phyloP scores from a whole-genome alignment of 2,113 vertebrate genomes.

The Epinephelus moara region DNA sequence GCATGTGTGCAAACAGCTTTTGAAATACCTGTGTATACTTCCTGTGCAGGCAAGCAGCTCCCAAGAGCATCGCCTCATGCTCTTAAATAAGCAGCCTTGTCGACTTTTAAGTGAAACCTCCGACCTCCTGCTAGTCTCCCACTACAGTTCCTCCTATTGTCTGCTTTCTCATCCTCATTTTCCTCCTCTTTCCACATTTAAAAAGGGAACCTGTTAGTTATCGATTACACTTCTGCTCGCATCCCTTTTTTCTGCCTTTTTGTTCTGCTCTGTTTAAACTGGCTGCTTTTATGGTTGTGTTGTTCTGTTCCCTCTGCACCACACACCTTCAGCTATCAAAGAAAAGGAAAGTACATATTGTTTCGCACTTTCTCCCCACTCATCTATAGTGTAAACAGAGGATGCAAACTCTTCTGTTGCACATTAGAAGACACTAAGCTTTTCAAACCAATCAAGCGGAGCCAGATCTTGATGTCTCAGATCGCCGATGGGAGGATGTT shows the following conservation, averaged over 20 bases:
- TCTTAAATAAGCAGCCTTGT: conserved; percentile 52
- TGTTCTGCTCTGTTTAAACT: conserved; percentile 28
- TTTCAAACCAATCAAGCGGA: conserved; percentile 20
- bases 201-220: conserved; percentile 35
- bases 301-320: conserved; percentile 3
- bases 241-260: conserved; percentile 30
- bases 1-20: conserved; percentile 33
- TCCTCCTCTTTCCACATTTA: conserved; percentile 16
- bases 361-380: conserved; percentile 7
- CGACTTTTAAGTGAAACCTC: conserved; percentile 56
- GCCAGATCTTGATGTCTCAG: conserved; percentile 13
- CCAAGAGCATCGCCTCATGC: conserved; percentile 44
- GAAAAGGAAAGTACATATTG: neutral
- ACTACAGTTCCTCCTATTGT: conserved; percentile 31
- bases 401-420: neutral
- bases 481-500: conserved; percentile 9
- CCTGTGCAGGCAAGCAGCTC: conserved; percentile 41
- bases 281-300: conserved; percentile 12
- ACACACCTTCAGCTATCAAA: conserved; percentile 28
- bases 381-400: conserved; percentile 1
- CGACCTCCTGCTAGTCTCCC: conserved; percentile 40
- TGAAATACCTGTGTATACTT: conserved; percentile 28
- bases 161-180: conserved; percentile 20
- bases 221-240: conserved; percentile 40
- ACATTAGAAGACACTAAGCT: neutral